phyloP scores from a whole-genome alignment of 2,888 invertebrate species.

The Malacosoma neustria region DNA sequence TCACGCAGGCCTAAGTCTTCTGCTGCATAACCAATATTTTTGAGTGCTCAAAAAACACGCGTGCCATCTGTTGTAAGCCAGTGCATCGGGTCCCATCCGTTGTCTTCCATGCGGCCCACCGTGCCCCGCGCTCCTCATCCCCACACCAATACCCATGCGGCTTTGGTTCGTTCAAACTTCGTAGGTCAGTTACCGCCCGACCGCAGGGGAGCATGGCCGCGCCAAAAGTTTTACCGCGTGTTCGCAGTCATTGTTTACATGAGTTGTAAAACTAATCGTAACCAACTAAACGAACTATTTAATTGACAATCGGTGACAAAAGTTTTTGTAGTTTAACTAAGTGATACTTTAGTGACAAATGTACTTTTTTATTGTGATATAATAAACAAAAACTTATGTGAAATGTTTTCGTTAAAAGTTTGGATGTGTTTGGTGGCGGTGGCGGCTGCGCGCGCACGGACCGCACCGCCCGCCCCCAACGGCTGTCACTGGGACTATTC shows the following conservation, averaged over 20 bases:
- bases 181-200: constrained; percentile 76
- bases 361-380: constrained; percentile 55
- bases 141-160: constrained; percentile 60
- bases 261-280: constrained; percentile 51
- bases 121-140: constrained; percentile 39
- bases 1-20: constrained; percentile 66
- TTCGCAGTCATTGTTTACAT: constrained; percentile 68
- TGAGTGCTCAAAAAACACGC: constrained; percentile 68
- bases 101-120: constrained; percentile 43
- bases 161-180: constrained; percentile 75
- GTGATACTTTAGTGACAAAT: constrained; percentile 58
- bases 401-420: constrained; percentile 72
- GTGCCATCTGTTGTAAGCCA: constrained; percentile 72
- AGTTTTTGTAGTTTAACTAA: constrained; percentile 37
- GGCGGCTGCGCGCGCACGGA: constrained; percentile 70
- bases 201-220: constrained; percentile 74
- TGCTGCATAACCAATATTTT: constrained; percentile 64
- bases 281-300: constrained; percentile 42
- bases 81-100: constrained; percentile 51
- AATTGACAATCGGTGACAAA: constrained; percentile 47
- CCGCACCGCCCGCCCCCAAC: constrained; percentile 77
- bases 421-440: constrained; percentile 64
- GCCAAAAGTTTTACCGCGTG: constrained; percentile 67
- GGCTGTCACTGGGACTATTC: constrained; percentile 84
- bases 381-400: constrained; percentile 60